Evolutionary conservation across 2,888 invertebrate genomes (phyloP).

Genomic region (Microctonus hyperodae): DNA sequence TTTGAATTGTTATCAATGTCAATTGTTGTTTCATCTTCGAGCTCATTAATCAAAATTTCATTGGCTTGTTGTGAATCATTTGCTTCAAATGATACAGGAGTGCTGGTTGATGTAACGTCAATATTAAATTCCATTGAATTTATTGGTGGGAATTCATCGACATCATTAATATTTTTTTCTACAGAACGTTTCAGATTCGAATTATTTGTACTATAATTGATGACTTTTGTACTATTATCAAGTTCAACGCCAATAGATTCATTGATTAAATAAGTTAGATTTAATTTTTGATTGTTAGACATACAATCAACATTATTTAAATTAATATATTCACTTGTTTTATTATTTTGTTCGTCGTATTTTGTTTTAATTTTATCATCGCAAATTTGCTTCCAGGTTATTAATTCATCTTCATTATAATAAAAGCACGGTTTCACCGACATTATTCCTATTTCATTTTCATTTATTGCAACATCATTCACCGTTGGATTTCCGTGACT

Average conservation of each 20-base stretch:
- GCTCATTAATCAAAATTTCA: neutral
- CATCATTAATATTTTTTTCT: neutral
- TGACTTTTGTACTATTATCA: neutral
- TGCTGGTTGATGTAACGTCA: constrained; percentile 21
- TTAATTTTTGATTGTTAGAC: constrained; percentile 34
- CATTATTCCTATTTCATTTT: constrained; percentile 51
- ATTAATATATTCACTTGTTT: constrained; percentile 2
- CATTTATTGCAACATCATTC: constrained; percentile 60
- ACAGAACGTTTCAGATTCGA: neutral
- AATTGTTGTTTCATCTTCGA: neutral
- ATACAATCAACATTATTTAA: constrained; percentile 21
- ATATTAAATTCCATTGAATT: constrained; percentile 20
- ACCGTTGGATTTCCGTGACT: constrained; percentile 52
- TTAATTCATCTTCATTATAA: constrained; percentile 27
- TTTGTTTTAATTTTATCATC: constrained; percentile 11
- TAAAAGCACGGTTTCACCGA: constrained; percentile 53
- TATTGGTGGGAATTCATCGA: neutral
- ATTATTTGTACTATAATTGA: neutral
- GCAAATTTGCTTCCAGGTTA: constrained; percentile 49
- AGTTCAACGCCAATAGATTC: constrained; percentile 32
- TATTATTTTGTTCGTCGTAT: neutral
- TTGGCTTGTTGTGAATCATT: neutral
- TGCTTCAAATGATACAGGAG: constrained; percentile 8
- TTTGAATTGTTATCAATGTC: neutral
- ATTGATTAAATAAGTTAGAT: constrained; percentile 42